phyloP scores from a whole-genome alignment of 37 sponge, comb jelly and placozoan species.

The Chondrosia reniformis region DNA sequence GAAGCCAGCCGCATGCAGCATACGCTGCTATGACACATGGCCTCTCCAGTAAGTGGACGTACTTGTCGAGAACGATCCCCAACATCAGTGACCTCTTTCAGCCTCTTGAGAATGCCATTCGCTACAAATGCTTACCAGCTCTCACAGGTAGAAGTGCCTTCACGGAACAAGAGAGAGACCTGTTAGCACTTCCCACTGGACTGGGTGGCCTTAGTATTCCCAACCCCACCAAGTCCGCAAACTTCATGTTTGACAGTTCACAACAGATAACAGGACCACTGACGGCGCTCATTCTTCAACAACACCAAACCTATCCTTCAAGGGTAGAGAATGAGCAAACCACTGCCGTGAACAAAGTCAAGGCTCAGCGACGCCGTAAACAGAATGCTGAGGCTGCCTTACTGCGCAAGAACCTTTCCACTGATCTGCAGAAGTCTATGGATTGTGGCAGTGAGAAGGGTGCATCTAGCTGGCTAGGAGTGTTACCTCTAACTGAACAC shows the following conservation, averaged over 20 bases:
- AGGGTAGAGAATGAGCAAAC: too few relatives aligned
- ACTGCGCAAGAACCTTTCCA: too few relatives aligned
- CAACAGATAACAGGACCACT: background rate
- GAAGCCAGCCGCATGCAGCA: conserved; percentile 17
- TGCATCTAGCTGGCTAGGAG: too few relatives aligned
- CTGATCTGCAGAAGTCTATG: too few relatives aligned
- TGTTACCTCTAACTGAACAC: too few relatives aligned
- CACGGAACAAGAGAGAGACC: background rate
- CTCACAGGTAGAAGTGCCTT: background rate
- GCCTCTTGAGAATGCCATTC: background rate
- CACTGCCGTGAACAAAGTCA: too few relatives aligned
- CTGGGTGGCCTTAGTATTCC: conserved; percentile 1
- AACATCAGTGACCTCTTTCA: background rate
- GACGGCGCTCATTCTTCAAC: conserved; percentile 1
- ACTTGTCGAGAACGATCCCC: background rate
- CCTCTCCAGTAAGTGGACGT: background rate
- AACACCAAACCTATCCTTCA: too few relatives aligned
- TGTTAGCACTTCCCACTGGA: background rate
- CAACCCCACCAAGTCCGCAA: background rate
- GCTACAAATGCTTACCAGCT: conserved; percentile 1
- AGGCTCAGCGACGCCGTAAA: too few relatives aligned
- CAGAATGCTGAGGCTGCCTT: too few relatives aligned
- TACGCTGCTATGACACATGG: conserved; percentile 13
- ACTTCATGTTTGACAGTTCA: background rate
- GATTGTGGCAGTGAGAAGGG: too few relatives aligned